Evolutionary conservation across 2,888 invertebrate genomes (phyloP), one percentile per base, ranked within the genome.

Genomic region (Phania funesta): DNA sequence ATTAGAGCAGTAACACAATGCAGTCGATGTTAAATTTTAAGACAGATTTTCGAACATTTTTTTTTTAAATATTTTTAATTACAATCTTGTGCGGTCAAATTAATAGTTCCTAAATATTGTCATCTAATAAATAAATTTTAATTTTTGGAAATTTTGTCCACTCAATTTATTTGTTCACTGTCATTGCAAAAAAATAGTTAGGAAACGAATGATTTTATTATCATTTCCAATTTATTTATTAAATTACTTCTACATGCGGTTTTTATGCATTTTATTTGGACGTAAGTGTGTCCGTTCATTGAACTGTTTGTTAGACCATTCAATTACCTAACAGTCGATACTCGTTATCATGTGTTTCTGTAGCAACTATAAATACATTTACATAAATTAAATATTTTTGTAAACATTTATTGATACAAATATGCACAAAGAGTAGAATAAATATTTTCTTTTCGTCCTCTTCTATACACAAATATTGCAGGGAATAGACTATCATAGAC

Each of bases 141-240:
- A 26, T 26, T 5, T 26, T 26, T 26, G 26, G 4, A 24, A n/a
- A 29, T 8, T 35, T 32, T 3, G 20, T 46, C 1, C 8, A 3
- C 9, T 18, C 2, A 20, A 13, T 67, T 67, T 50, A n/a, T 1
- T 1, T 44, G 6, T 4, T n/a, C 22, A 76, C 50, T 67, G 58
- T 18, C 3, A 22, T 16, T 58, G 20, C 29, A 60, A 22, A 24
- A 22, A 58, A 20, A 20, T 62, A 62, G 16, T 16, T 3, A 54
- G 46, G 26, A 22, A 41, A 8, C 64, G 20, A 78, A 46, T 22
- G 48, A 48, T 48, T 70, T 70, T 71, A 64, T 78, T 54, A 71
- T 56, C 50, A 71, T 68, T 44, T 65, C 50, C 20, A 24, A 35
- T 68, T 26, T 52, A 35, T 64, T 56, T 41, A 70, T 71, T 78